phyloP scores from a whole-genome alignment of 1,140 invertebrate genomes.

The Drosophila kurseongensis region DNA sequence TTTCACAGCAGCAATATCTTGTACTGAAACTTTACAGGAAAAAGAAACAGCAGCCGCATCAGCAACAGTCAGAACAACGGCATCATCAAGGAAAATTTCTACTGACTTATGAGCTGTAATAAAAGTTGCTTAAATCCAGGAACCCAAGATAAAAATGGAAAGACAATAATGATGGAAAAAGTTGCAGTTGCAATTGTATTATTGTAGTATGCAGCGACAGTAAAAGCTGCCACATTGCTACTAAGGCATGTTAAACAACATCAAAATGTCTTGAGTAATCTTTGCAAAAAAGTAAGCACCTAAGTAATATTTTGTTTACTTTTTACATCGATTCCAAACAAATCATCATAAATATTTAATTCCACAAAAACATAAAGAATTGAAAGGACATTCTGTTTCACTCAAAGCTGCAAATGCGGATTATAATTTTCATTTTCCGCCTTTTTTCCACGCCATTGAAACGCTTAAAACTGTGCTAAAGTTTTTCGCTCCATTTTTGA shows the following conservation, averaged over 20 bases:
- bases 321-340: not conserved
- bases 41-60: not conserved
- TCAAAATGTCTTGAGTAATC: too few species aligned
- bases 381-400: not conserved
- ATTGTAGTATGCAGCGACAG: too few species aligned
- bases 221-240: too few species aligned
- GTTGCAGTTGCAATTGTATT: not conserved
- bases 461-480: conserved; percentile 68
- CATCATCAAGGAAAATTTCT: conserved; percentile 4
- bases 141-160: not conserved
- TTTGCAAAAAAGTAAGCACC: too few species aligned
- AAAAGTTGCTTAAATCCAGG: conserved; percentile 12
- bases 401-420: not conserved
- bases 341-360: not conserved
- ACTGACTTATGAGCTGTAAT: conserved; percentile 16
- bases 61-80: not conserved
- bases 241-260: too few species aligned
- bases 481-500: conserved; percentile 36
- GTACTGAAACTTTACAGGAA: not conserved
- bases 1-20: conserved; percentile 3
- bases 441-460: conserved; percentile 1
- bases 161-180: not conserved
- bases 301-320: not conserved
- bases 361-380: not conserved
- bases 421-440: not conserved